Conservation (phyloP, 2,113 vertebrate genomes). For the Thalassarche chlororhynchos region DNA sequence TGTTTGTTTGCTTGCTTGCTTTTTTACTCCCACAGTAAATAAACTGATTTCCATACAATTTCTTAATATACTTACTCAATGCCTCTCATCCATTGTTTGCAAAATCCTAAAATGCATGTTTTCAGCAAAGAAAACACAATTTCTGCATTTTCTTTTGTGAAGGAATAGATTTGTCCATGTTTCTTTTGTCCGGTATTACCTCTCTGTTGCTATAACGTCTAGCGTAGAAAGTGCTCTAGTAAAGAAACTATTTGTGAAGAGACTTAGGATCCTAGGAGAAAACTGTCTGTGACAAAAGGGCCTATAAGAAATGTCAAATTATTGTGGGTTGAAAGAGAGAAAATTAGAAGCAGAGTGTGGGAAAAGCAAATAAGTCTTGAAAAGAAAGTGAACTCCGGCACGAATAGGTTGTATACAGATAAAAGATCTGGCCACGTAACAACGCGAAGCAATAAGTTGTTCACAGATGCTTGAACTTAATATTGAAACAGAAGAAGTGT, state of each 20-base stretch:
- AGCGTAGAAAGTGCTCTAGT: neutral
- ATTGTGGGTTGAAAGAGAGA: neutral
- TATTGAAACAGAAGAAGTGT: constrained; percentile 59
- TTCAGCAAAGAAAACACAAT: neutral
- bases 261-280: neutral
- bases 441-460: constrained; percentile 63
- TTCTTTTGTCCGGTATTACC: neutral
- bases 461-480: constrained; percentile 62
- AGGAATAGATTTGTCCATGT: neutral
- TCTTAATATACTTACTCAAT: neutral
- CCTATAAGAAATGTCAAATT: neutral
- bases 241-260: neutral
- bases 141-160: neutral
- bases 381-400: constrained; percentile 21
- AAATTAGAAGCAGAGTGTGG: constrained; percentile 46
- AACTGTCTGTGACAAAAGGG: neutral
- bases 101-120: neutral
- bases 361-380: constrained; percentile 56
- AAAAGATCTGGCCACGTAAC: constrained; percentile 54
- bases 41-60: neutral
- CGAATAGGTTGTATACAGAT: constrained; percentile 41
- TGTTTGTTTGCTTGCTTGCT: neutral
- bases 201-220: neutral
- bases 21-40: neutral
- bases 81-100: neutral